These are phyloP conservation scores for Prinia subflava DNA, from an alignment of 2,113 vertebrate species.

Conservation along the genomic window DNA sequence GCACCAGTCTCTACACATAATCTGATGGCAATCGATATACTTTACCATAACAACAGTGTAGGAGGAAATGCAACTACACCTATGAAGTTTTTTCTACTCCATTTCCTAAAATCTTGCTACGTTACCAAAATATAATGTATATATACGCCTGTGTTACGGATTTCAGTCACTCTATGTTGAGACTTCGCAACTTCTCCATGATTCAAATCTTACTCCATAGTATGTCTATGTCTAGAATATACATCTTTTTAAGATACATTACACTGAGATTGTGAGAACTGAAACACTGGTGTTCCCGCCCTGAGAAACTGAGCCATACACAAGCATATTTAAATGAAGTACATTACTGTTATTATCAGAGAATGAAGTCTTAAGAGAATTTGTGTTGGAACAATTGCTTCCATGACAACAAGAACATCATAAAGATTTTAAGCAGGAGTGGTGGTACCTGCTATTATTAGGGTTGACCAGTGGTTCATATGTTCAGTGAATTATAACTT, in stretches of 20 bases:
- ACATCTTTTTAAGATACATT: neutral
- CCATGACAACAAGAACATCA: conserved; percentile 32
- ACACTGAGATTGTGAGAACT: neutral
- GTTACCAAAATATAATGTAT: neutral
- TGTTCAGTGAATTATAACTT: neutral
- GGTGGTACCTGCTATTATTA: neutral
- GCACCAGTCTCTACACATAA: neutral
- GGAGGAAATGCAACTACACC: neutral
- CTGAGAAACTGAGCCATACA: neutral
- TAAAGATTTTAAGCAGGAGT: neutral
- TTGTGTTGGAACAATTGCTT: neutral
- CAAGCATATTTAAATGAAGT: neutral
- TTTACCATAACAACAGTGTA: neutral
- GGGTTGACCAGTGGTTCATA: neutral
- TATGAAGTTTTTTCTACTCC: neutral
- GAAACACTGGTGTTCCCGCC: neutral
- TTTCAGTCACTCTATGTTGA: neutral
- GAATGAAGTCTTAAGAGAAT: neutral
- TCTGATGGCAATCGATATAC: neutral
- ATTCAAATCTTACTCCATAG: neutral
- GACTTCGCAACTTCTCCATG: neutral
- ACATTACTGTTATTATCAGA: neutral
- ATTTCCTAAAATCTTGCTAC: neutral
- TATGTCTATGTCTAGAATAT: neutral
- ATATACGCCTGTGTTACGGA: neutral